Evolutionary conservation across 2,888 invertebrate genomes (phyloP), one percentile per base, ranked within the genome.

Genomic region (Ashinkailepas kermadecensis): DNA sequence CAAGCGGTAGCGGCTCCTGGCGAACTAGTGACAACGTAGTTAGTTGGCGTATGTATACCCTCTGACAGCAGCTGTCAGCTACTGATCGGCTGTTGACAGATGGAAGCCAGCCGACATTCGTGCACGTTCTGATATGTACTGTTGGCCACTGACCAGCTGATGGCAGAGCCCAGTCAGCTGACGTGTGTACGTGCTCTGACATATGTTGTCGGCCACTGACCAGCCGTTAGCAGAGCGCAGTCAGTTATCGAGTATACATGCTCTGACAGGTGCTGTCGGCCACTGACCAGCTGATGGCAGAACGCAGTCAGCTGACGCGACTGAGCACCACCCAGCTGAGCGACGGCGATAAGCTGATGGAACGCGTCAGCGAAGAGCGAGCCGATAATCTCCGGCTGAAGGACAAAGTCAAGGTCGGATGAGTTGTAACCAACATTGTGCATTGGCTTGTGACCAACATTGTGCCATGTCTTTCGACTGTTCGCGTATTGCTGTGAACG

Each of bases 201-300:
- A 70, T 39, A 39, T 70, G 70, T 39, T 70, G 70, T 70, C 70
- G 13, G 70, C 70, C 70, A 70, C 70, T 13, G 70, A 70, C 39
- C 70, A 70, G 39, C 70, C 39, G 39, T 39, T 70, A 10, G 70
- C 70, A 25, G 70, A 70, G 70, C 70, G 70, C 39, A 70, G 70
- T 39, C 70, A 70, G 70, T 2, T 70, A 39, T 0, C 70, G 11
- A 15, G 70, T 39, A 4, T 39, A 39, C 39, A 39, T 4, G 39
- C 39, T 15, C 59, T 15, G 23, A 6, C 23, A 70, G 70, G 70
- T 70, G 70, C 70, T 70, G 70, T 70, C 70, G 13, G 70, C 70
- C 70, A 70, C 70, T 13, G 70, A 70, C 39, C 70, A 70, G 39
- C 70, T 70, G 39, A 70, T 70, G 39, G 70, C 70, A 25, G 70